These are phyloP conservation scores for Corythornis vintsioides DNA, from an alignment of 2,113 vertebrate genomes.

Conservation along the genomic window DNA sequence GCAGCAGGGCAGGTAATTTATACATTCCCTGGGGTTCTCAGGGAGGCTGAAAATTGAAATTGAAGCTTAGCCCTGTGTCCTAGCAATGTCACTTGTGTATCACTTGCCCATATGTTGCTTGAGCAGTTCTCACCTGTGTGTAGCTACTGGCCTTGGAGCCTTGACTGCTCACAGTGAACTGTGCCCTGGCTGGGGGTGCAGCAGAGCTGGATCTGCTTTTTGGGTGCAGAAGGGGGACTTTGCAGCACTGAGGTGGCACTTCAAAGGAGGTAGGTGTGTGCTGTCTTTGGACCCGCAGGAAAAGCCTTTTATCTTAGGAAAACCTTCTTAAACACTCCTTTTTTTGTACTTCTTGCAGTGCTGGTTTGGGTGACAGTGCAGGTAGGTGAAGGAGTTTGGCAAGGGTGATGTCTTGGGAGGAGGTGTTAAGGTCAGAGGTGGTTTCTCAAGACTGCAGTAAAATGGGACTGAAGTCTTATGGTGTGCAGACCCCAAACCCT, in stretches of 20 bases:
- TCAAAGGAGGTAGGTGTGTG: neutral
- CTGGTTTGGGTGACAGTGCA: neutral
- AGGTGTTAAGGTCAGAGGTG: neutral
- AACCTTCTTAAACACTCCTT: neutral
- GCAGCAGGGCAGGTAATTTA: slow-evolving; percentile 34
- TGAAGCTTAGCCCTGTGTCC: neutral
- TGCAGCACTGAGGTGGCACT: neutral
- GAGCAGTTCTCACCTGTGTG: neutral
- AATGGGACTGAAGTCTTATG: neutral
- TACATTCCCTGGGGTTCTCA: slow-evolving; percentile 20
- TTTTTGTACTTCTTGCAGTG: neutral
- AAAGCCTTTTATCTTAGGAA: neutral
- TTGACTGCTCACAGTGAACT: neutral
- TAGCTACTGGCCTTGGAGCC: neutral
- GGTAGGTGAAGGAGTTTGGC: neutral
- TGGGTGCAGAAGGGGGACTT: neutral
- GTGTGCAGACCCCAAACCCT: neutral
- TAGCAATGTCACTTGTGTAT: neutral
- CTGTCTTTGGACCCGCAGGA: neutral
- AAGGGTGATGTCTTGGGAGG: neutral
- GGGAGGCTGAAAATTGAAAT: slow-evolving; percentile 23
- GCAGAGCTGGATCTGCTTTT: neutral
- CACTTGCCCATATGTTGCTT: neutral
- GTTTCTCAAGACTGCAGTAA: neutral
- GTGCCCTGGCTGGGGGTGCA: neutral